Percentiles rank a stretch among this genome's conserved stretches.
These are phyloP conservation scores for Takifugu rubripes DNA, from an alignment of 2,797 vertebrate genomes.

Conservation along the genomic window DNA sequence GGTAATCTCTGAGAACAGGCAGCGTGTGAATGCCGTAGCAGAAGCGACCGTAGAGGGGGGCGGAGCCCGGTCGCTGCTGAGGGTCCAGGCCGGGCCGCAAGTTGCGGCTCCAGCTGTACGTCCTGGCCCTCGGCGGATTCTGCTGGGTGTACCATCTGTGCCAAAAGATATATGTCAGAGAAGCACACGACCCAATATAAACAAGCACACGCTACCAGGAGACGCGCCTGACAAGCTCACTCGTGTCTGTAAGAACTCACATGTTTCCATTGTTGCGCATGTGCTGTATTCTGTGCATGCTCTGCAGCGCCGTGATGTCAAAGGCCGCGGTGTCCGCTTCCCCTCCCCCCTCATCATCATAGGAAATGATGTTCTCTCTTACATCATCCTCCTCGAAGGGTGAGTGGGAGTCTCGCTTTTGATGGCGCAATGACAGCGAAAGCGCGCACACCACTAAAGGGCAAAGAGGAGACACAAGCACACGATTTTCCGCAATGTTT, in stretches of 20 bases:
- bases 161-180: slow-evolving; percentile 56
- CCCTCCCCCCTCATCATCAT: slow-evolving; percentile 90
- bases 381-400: slow-evolving; percentile 78
- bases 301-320: slow-evolving; percentile 84
- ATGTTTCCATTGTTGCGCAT: slow-evolving; percentile 69
- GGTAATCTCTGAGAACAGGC: slow-evolving; percentile 65
- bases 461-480: slow-evolving; percentile 39
- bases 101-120: slow-evolving; percentile 73
- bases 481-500: slow-evolving; percentile 13
- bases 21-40: slow-evolving; percentile 76
- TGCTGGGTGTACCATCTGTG: slow-evolving; percentile 77
- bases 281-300: slow-evolving; percentile 71
- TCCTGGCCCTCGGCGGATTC: slow-evolving; percentile 62
- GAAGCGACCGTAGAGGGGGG: slow-evolving; percentile 71
- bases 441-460: slow-evolving; percentile 75
- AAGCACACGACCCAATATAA: slow-evolving; percentile 14
- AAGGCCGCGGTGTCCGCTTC: slow-evolving; percentile 90
- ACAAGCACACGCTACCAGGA: slow-evolving; percentile 13
- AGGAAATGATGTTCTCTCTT: slow-evolving; percentile 83
- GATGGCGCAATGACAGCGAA: slow-evolving; percentile 75
- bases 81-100: slow-evolving; percentile 50
- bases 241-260: slow-evolving; percentile 54
- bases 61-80: slow-evolving; percentile 62
- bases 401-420: slow-evolving; percentile 75
- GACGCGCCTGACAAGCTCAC: neutral